Evolutionary conservation across 1,140 invertebrate genomes (phyloP).

Genomic region (Tetragnatha versicolor): DNA sequence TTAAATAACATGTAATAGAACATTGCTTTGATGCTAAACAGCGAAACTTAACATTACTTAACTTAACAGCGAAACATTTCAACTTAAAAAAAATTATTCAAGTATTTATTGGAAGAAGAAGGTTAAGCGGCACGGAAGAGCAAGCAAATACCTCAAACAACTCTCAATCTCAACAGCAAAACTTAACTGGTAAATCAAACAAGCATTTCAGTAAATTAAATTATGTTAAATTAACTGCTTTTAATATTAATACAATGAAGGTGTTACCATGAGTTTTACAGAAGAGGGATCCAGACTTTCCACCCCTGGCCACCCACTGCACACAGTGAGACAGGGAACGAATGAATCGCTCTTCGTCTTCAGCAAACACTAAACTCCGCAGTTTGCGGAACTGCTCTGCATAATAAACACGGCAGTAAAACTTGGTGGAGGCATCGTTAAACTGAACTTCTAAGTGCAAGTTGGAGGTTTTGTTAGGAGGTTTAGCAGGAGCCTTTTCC

Average conservation of each 20-base stretch:
- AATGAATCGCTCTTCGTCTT: conserved; percentile 65
- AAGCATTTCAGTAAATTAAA: too few species aligned
- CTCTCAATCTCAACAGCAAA: too few species aligned
- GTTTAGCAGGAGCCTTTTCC: conserved; percentile 48
- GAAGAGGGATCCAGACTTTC: conserved; percentile 96
- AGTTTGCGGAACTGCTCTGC: conserved; percentile 85
- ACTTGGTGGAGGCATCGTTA: conserved; percentile 75
- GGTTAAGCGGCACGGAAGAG: too few species aligned
- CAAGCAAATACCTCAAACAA: too few species aligned
- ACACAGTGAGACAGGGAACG: conserved; percentile 88
- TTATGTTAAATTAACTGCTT: too few species aligned
- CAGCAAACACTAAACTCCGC: conserved; percentile 71
- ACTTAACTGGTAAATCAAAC: too few species aligned
- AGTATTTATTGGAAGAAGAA: too few species aligned
- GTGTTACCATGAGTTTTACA: conserved; percentile 90
- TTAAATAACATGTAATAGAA: too few species aligned
- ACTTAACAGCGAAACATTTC: too few species aligned
- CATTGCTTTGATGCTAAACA: too few species aligned
- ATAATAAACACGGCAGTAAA: conserved; percentile 85
- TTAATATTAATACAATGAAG: conserved; percentile 28
- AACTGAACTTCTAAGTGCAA: conserved; percentile 80
- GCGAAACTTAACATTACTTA: too few species aligned
- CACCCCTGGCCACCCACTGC: conserved; percentile 92
- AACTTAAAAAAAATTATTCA: too few species aligned
- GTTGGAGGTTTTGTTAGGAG: conserved; percentile 56